These are phyloP conservation scores for Chascanopsetta lugubris DNA, from an alignment of 2,113 vertebrate genomes.

Conservation along the genomic window DNA sequence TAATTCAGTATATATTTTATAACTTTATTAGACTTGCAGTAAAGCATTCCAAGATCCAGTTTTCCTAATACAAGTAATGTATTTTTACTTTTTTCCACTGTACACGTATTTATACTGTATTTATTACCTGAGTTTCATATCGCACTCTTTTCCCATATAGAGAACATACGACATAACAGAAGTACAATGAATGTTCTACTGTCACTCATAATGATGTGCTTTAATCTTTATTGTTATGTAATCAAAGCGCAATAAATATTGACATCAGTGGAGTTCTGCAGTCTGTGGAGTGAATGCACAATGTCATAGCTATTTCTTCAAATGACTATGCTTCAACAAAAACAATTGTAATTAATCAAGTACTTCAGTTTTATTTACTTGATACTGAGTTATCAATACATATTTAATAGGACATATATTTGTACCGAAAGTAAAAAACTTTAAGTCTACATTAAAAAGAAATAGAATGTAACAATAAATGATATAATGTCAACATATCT, in stretches of 20 bases:
- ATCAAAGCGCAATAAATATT: constrained; percentile 77
- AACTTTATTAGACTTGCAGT: constrained; percentile 28
- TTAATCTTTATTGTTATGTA: constrained; percentile 69
- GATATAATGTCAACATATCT: no score
- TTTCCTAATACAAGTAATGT: constrained; percentile 38
- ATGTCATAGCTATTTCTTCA: background rate
- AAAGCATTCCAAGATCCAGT: constrained; percentile 32
- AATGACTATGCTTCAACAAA: background rate
- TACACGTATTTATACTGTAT: constrained; percentile 57
- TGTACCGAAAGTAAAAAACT: background rate
- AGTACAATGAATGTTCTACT: constrained; percentile 67
- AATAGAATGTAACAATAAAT: background rate
- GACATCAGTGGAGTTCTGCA: constrained; percentile 28
- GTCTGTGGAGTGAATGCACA: background rate
- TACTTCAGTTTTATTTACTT: background rate
- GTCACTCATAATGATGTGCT: constrained; percentile 66
- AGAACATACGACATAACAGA: constrained; percentile 17
- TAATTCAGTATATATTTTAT: constrained; percentile 42
- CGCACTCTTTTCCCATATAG: constrained; percentile 38
- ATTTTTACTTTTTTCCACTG: constrained; percentile 44
- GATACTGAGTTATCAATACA: background rate
- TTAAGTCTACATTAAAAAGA: background rate
- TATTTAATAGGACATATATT: background rate
- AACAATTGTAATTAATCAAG: background rate
- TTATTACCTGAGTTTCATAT: constrained; percentile 52